Percentiles rank a stretch among this genome's conserved stretches.
Evolutionary conservation across 2,888 invertebrate genomes (phyloP).

Genomic region (Rambutsinella grinnellia): DNA sequence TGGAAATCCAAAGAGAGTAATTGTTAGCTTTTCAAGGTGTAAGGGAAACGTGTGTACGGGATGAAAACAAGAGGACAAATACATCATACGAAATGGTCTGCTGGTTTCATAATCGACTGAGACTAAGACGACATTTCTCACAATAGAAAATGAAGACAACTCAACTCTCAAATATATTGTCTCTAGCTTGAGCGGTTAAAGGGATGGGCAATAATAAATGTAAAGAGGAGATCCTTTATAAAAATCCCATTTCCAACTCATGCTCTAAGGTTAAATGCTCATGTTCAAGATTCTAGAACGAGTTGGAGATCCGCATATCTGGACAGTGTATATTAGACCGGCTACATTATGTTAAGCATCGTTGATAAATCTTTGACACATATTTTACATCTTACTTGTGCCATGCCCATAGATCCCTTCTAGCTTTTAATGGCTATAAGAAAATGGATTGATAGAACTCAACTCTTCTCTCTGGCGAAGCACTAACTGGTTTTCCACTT

Average conservation of each 20-base stretch:
- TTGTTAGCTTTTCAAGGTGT: constrained; percentile 10
- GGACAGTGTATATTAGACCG: constrained; percentile 7
- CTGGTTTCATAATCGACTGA: constrained; percentile 28
- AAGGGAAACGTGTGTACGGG: constrained; percentile 13
- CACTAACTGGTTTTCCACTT: no score
- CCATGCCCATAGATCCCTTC: neutral
- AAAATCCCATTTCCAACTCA: neutral
- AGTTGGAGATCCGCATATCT: constrained; percentile 23
- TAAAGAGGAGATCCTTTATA: no score
- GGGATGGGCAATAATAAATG: neutral
- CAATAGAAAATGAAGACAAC: constrained; percentile 28
- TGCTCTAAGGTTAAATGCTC: neutral
- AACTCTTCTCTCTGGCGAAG: no score
- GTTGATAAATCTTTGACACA: constrained; percentile 19
- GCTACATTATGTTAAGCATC: neutral
- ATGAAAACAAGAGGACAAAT: neutral
- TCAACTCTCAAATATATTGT: neutral
- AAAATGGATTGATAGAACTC: no score
- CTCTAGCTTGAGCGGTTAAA: neutral
- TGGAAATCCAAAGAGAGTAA: constrained; percentile 12
- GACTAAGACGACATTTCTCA: constrained; percentile 20
- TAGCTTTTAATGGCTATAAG: no score
- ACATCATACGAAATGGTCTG: constrained; percentile 18
- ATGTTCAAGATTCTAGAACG: neutral
- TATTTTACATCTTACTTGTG: neutral